Conservation (phyloP, 35 echinoderm and acorn worm species). For the Apostichopus japonicus region DNA sequence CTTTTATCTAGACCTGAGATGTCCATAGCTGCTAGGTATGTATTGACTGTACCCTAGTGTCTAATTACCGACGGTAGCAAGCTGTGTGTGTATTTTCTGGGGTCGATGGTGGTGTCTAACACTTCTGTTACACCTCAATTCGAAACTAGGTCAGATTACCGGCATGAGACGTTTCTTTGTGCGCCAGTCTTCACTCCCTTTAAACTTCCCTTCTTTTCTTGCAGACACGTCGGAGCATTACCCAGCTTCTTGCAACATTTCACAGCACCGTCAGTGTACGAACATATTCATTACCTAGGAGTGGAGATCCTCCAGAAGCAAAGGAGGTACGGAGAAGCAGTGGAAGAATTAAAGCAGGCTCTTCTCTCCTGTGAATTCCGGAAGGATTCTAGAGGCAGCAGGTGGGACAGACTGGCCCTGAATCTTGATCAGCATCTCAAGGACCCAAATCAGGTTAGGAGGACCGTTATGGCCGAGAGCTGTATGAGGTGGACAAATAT, state of each 20-base stretch:
- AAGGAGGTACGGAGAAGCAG: constrained; percentile 84
- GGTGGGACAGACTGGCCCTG: constrained; percentile 91
- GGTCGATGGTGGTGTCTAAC: too few relatives aligned
- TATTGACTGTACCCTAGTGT: too few relatives aligned
- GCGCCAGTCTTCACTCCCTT: too few relatives aligned
- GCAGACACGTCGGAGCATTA: constrained; percentile 68
- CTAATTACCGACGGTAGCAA: too few relatives aligned
- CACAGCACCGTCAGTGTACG: constrained; percentile 87
- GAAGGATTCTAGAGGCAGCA: constrained; percentile 73
- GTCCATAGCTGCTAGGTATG: too few relatives aligned
- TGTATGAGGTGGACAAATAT: too few relatives aligned
- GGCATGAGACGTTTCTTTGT: too few relatives aligned
- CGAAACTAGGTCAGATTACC: too few relatives aligned
- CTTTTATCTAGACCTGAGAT: too few relatives aligned
- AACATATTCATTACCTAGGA: constrained; percentile 63
- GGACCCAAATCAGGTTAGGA: constrained; percentile 73
- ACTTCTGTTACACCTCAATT: too few relatives aligned
- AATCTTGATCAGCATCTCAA: constrained; percentile 97
- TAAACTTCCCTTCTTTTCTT: background rate
- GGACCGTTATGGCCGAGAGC: too few relatives aligned
- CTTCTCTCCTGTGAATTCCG: constrained; percentile 75
- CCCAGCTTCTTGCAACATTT: constrained; percentile 77
- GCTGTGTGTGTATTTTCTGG: too few relatives aligned
- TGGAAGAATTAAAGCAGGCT: constrained; percentile 59
- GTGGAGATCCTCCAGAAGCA: constrained; percentile 96